Conservation (phyloP, 1,140 invertebrate species). For the Lepidostoma basale region DNA sequence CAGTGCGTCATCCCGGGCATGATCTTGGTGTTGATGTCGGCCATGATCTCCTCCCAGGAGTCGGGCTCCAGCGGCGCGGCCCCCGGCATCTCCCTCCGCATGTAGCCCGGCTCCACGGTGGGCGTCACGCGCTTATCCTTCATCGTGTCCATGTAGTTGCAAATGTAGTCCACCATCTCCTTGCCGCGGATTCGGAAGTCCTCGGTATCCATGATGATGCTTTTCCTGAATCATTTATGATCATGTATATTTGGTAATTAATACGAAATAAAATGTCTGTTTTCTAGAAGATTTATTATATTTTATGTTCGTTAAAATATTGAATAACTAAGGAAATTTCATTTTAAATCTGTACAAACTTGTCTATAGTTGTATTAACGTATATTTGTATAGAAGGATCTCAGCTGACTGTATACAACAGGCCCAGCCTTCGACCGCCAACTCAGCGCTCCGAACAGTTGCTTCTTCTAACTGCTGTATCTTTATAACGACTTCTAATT, state of each 20-base stretch:
- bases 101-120: constrained; percentile 90
- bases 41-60: constrained; percentile 90
- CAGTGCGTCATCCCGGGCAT: constrained; percentile 99
- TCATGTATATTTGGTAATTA: too few relatives aligned
- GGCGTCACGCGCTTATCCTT: constrained; percentile 84
- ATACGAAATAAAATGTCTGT: too few relatives aligned
- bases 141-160: constrained; percentile 91
- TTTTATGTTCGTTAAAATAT: too few relatives aligned
- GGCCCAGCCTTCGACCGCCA: too few relatives aligned
- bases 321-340: background rate
- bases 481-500: too few relatives aligned
- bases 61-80: constrained; percentile 88
- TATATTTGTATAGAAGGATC: background rate
- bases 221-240: background rate
- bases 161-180: constrained; percentile 98
- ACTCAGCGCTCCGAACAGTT: too few relatives aligned
- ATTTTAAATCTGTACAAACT: too few relatives aligned
- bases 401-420: too few relatives aligned
- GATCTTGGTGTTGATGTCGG: constrained; percentile 93
- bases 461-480: too few relatives aligned
- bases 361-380: background rate
- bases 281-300: too few relatives aligned
- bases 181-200: constrained; percentile 90
- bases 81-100: constrained; percentile 79
- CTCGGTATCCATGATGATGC: constrained; percentile 77